A percentile compares a stretch with the other conserved stretches of the same genome.
phyloP scores from a whole-genome alignment of 92 coral and sea anemone species.

The Zoanthus gigantus region DNA sequence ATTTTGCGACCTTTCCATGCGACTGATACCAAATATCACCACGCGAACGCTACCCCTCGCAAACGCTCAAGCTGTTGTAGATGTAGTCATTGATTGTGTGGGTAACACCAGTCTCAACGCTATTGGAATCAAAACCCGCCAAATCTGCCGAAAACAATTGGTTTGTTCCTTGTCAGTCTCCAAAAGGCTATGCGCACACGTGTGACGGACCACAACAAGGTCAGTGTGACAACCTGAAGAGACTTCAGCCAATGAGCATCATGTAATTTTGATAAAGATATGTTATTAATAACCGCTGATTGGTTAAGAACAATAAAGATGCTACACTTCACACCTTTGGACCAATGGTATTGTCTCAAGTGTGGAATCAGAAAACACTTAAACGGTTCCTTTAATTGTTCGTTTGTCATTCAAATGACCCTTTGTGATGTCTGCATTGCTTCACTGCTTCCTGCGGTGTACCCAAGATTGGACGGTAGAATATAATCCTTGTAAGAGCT shows the following conservation, averaged over 20 bases:
- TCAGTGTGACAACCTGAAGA: conserved; percentile 69
- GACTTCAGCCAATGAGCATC: conserved; percentile 78
- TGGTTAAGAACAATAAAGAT: conserved; percentile 84
- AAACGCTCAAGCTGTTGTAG: conserved; percentile 35
- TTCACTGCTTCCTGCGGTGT: conserved; percentile 58
- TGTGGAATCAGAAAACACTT: conserved; percentile 85
- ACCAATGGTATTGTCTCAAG: conserved; percentile 88
- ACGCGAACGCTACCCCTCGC: conserved; percentile 41
- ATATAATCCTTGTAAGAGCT: conserved; percentile 20
- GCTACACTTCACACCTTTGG: conserved; percentile 85
- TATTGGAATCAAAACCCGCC: conserved; percentile 86
- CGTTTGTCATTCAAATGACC: conserved; percentile 92
- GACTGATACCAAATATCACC: conserved; percentile 40
- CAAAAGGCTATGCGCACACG: conserved; percentile 73
- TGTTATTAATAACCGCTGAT: conserved; percentile 88
- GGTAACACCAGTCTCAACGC: conserved; percentile 65
- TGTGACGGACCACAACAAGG: conserved; percentile 82
- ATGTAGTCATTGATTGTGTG: conserved; percentile 49
- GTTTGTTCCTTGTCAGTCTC: conserved; percentile 71
- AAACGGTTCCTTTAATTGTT: conserved; percentile 98
- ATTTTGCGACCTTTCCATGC: conserved; percentile 73
- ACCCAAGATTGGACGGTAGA: conserved; percentile 14
- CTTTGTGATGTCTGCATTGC: conserved; percentile 63
- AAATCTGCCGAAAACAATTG: conserved; percentile 87
- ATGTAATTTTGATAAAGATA: conserved; percentile 65